Percentiles rank a stretch among this genome's conserved stretches.
These are phyloP conservation scores for Aspidiotus destructor DNA, from an alignment of 2,888 invertebrate species.

Conservation along the genomic window DNA sequence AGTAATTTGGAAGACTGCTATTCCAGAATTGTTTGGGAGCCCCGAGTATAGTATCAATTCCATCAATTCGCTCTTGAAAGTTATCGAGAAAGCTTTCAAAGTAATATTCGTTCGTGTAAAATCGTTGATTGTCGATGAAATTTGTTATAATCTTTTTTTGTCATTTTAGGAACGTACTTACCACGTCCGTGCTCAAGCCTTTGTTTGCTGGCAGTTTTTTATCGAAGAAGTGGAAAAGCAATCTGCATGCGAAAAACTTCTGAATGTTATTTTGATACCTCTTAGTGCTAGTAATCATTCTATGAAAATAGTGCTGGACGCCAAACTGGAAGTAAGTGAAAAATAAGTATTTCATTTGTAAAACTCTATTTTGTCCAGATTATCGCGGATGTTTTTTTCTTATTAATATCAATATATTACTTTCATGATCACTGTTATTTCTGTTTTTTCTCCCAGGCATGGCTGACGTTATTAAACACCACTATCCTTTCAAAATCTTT, in stretches of 20 bases:
- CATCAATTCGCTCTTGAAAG: constrained; percentile 18
- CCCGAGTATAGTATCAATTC: neutral
- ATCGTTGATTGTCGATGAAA: neutral
- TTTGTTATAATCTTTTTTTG: neutral
- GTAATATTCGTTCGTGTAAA: neutral
- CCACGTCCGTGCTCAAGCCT: constrained; percentile 17
- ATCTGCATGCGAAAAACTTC: constrained; percentile 12
- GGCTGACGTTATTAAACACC: constrained; percentile 12
- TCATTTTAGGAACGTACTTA: constrained; percentile 1
- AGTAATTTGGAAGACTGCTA: constrained; percentile 14
- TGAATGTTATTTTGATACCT: constrained; percentile 19
- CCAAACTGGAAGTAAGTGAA: constrained; percentile 13
- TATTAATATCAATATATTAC: neutral
- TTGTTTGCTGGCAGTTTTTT: constrained; percentile 24
- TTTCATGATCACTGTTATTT: neutral
- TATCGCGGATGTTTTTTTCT: neutral
- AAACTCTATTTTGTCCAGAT: too few species aligned
- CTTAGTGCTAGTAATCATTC: constrained; percentile 20
- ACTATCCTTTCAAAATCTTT: neutral
- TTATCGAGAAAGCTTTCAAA: constrained; percentile 22
- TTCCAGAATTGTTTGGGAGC: constrained; percentile 9
- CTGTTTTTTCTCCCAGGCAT: neutral
- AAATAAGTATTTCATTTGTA: too few species aligned
- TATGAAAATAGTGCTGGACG: neutral
- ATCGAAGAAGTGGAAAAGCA: neutral